Base-by-base conservation (phyloP, 2,888 invertebrate species). In the Lutraria lutraria region DNA sequence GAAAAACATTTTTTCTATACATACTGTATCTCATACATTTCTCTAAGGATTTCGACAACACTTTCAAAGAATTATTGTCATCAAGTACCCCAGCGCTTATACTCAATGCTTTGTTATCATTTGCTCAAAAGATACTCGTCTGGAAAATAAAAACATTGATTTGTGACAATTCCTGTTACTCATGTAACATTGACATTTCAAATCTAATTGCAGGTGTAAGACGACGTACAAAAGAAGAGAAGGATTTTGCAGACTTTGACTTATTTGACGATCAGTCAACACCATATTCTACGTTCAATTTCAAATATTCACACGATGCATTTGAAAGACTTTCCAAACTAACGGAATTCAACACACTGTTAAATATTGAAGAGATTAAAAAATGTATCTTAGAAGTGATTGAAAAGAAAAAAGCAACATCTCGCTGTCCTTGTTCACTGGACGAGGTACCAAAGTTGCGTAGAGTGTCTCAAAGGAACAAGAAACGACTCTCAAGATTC, bases 281-380 rank as follows among this genome's bases (percentile, higher is more conserved):
- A 12, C 95, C 97, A 1, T 97, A 96, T 92, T 96, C 97, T 13
- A 96, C 97, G n/a, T 97, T 96, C 93, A 97, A 97, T 93, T 97
- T 97, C 93, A 96, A 95, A 63, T 97, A 97, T 93, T 94, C 96
- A 0, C 93, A 96, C 54, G 87, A 93, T 43, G 95, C 96, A 83
- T 97, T 97, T 93, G 96, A 97, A 81, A 94, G 97, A n/a, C 93
- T 97, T 56, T 94, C 96, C n/a, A 92, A 96, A 89, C 94, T 97
- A 63, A 96, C 96, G 91, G 97, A 97, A 92, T 97, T 96, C 93
- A 97, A 97, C 94, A 96, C 97, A 0, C 92, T 96, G 21, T 88
- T 95, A n/a, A 95, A 96, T 87, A 84, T 96, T 53, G 95, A 96
- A 60, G 93, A 94, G 10, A 96, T 97, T n/a, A 96, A 96, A 83